Conservation (phyloP, 2,113 vertebrate genomes). For the Paracanthobrama guichenoti region DNA sequence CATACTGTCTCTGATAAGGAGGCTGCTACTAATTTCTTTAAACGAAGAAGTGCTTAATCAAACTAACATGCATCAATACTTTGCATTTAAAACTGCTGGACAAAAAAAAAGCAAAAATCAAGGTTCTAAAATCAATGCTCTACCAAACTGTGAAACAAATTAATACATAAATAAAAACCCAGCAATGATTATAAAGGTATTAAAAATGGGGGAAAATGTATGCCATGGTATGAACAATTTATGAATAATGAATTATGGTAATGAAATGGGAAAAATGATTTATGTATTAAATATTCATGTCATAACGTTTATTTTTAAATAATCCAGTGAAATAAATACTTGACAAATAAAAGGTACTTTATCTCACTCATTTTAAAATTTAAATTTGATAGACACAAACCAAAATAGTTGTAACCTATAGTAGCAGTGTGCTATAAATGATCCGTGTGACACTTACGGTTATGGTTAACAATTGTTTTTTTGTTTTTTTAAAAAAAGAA, state of each 20-base stretch:
- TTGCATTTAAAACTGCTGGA: slow-evolving; percentile 2
- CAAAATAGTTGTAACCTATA: neutral
- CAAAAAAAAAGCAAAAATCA: slow-evolving; percentile 25
- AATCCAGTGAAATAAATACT: neutral
- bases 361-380: neutral
- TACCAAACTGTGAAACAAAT: neutral
- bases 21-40: slow-evolving; percentile 22
- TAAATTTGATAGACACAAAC: neutral
- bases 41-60: slow-evolving; percentile 26
- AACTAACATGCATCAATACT: slow-evolving; percentile 31
- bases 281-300: neutral
- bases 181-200: neutral
- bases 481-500: no score
- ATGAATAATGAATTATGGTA: neutral
- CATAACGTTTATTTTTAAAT: slow-evolving; percentile 5
- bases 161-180: neutral
- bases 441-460: no score
- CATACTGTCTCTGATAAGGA: slow-evolving; percentile 49
- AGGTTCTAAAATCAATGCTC: slow-evolving; percentile 18
- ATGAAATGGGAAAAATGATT: neutral
- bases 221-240: neutral
- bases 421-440: no score
- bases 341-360: neutral
- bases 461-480: no score
- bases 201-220: neutral